Evolutionary conservation across 2,113 vertebrate genomes (phyloP).

Genomic region (Triplophysa siluroides): DNA sequence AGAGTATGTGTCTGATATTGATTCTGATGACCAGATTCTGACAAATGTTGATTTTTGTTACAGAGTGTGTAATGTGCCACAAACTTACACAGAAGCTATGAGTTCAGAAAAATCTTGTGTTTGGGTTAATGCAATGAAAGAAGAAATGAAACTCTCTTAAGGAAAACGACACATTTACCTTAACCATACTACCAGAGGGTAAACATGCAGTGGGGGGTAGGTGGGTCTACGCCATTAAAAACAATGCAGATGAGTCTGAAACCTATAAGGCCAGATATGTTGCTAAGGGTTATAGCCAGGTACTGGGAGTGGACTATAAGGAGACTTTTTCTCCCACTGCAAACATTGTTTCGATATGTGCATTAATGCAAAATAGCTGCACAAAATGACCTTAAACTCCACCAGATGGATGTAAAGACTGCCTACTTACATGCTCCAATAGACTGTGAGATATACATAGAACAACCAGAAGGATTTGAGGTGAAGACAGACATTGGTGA

Average conservation of each 20-base stretch:
- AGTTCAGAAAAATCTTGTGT: background rate
- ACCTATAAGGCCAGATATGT: slow-evolving; percentile 22
- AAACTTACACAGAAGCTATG: slow-evolving; percentile 9
- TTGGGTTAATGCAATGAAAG: slow-evolving; percentile 5
- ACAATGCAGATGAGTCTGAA: background rate
- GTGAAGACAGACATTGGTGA: background rate
- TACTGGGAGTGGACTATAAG: background rate
- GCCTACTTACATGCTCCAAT: slow-evolving; percentile 14
- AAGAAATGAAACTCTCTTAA: slow-evolving; percentile 1
- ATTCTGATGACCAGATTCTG: no score
- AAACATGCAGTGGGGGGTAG: no score
- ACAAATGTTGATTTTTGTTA: slow-evolving; percentile 20
- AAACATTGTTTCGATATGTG: slow-evolving; percentile 3
- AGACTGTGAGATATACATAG: slow-evolving; percentile 21
- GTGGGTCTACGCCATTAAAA: no score
- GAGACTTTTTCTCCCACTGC: background rate
- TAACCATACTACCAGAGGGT: no score
- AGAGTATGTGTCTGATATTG: no score
- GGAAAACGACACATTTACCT: background rate
- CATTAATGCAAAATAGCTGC: slow-evolving; percentile 18
- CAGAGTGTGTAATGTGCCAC: background rate
- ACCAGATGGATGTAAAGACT: slow-evolving; percentile 35
- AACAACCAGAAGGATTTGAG: slow-evolving; percentile 22
- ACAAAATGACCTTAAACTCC: slow-evolving; percentile 17
- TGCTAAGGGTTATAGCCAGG: slow-evolving; percentile 2